Base-by-base conservation (phyloP, 2,888 invertebrate species). In the Formica aserva region DNA sequence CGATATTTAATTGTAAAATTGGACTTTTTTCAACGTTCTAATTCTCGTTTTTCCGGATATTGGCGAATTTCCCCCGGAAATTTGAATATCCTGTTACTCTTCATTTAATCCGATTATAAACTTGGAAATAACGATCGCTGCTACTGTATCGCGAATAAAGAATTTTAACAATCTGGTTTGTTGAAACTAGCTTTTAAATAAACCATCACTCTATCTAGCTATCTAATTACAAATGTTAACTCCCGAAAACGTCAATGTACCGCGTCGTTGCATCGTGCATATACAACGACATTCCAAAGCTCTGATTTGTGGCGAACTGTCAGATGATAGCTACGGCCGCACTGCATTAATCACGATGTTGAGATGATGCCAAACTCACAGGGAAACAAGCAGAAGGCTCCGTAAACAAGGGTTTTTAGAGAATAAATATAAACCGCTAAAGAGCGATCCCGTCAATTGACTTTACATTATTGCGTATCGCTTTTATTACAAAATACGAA, bases 281-380 rank as follows among this genome's bases (percentile, higher is more conserved):
- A 26, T 48, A 60, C 48, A 63, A n/a, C 62, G 32, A 45, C 80
- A 86, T 86, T 84, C 84, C 86, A 15, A 63, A 77, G 65, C 55
- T 62, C 65, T 82, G 71, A 86, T 82, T 41, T 29, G 52, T 45
- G 63, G 82, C 67, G 83, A 82, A 81, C 85, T 85, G 88, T 88
- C 81, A 75, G 85, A 80, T 86, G 75, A 80, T 71, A 60, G 60
- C 71, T 62, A 71, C 67, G 81, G 77, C 71, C 72, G 86, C 57
- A 62, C 55, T 52, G 86, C 85, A 84, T 83, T 84, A 84, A 87
- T 82, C 82, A 65, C 60, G 57, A 60, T 66, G 83, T 87, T 87
- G 88, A 87, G 77, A 29, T 65, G 63, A 22, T 85, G 88, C 86
- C 88, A 87, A 86, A 72, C 45, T 29, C 41, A 26, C 66, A n/a